A percentile compares a stretch with the other conserved stretches of the same genome.
phyloP scores from a whole-genome alignment of 2,113 vertebrate species.

The Circaetus gallicus region DNA sequence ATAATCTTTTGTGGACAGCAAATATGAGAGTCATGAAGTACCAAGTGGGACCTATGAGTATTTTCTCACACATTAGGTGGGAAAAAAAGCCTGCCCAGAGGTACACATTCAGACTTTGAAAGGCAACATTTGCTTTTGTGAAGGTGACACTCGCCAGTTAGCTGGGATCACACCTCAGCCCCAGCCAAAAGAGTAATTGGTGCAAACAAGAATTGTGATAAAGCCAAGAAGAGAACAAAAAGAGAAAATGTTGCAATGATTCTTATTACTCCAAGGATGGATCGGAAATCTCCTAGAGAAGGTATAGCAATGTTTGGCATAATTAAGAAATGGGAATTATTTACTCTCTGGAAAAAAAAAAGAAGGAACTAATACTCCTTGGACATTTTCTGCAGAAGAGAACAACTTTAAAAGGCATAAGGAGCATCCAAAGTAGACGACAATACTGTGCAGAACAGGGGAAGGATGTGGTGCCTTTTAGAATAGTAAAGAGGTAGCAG shows the following conservation, averaged over 20 bases:
- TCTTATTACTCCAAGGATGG: not conserved
- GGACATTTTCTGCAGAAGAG: not conserved
- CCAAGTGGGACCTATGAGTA: not conserved
- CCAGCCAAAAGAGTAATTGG: not conserved
- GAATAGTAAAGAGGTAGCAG: not conserved
- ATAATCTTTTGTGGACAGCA: not conserved
- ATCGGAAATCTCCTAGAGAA: not conserved
- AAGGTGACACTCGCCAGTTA: not conserved
- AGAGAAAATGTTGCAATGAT: not conserved
- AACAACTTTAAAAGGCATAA: not conserved
- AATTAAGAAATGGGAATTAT: not conserved
- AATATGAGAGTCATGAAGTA: not conserved
- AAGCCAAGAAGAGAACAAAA: constrained; percentile 5
- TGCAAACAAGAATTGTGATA: not conserved
- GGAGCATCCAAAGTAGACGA: not conserved
- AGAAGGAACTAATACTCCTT: not conserved
- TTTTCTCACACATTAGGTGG: not conserved
- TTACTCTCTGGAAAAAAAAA: not conserved
- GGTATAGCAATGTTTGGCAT: not conserved
- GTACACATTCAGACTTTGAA: not conserved
- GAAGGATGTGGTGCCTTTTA: not conserved
- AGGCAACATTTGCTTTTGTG: not conserved
- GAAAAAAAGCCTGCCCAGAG: not conserved
- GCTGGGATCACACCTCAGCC: not conserved
- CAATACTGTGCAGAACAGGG: not conserved